Evolutionary conservation across 1,140 invertebrate genomes (phyloP), one percentile per base, ranked within the genome.

Genomic region (Leptopilina boulardi): DNA sequence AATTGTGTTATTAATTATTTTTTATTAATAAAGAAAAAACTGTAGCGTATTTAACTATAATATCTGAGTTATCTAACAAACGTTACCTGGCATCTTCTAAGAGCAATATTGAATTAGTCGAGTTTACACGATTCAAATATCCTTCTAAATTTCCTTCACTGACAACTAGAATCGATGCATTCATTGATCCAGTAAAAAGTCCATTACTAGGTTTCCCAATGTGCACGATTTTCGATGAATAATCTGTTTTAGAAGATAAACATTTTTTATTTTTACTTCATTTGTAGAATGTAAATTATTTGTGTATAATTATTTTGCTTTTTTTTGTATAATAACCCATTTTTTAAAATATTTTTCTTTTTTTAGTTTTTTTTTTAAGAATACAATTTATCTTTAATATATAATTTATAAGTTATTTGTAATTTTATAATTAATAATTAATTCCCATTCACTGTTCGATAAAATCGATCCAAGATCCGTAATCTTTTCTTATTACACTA

Each of bases 71-170:
- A 51, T 51, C 47, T 23, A 34, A 34, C 26, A 13, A 44, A 70
- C 11, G 21, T 83, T 83, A 89, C 88, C 88, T 86, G 4, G 87
- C 77, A 77, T 90, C 88, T 80, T 89, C 86, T 5, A 89, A 26
- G 1, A 89, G 80, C 1, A 90, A 44, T 75, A 90, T 83, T 11
- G 78, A 85, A 47, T 89, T 88, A 4, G 79, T 73, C 0, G 86
- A 79, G 8, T 87, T 82, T 0, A 87, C 73, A 19, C 70, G 70
- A 74, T 85, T 87, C 11, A 90, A 56, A 23, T 86, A 83, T 18
- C 82, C 47, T 41, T 85, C 83, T n/a, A 89, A 70, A 76, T 83
- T 85, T 59, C 87, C 87, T 71, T 89, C 88, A 75, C 88, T 89
- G 3, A 87, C 75, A 0, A 90, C 75, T 0, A 90, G 18, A 59